Evolutionary conservation across 2,113 vertebrate genomes (phyloP), one percentile per base, ranked within the genome.

Genomic region (Eidolon helvum): DNA sequence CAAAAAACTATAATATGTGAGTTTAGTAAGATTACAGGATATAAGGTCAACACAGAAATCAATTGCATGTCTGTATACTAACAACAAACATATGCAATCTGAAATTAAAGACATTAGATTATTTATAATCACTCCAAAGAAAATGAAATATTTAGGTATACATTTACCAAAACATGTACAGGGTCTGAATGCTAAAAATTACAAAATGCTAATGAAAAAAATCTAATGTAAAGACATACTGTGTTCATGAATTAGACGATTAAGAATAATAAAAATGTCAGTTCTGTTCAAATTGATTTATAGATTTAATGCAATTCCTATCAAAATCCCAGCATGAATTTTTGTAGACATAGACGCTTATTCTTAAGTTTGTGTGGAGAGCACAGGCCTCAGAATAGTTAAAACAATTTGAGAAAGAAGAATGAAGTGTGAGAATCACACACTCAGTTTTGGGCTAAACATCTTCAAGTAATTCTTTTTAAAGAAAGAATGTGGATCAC

Each of bases 381-480:
- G 7, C 26, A 66, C 7, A 43, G 48, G 21, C 14, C 77, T 35
- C 89, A 83, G 57, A 82, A 82, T 21, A 84, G 22, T 57, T 53
- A 68, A 95, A 78, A 75, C 33, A 84, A 38, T 88, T 91, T 65
- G 7, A 93, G 48, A 66, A 90, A 84, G 43, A 90, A 91, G 65
- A 96, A 75, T 93, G 40, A 86, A 95, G 48, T 87, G 11, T 83
- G 55, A 93, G 43, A 80, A 40, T 78, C 57, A 86, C 40, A 88
- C 38, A 82, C 22, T 85, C 16, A 43, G 22, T 77, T 94, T 43
- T 40, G 45, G 53, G 53, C 50, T 96, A 50, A 78, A 79, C 74
- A 82, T 61, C 35, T 92, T 94, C 53, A 82, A 87, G n/a, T 79
- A 89, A 87, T 86, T 94, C 65, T 91, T 92, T 84, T 74, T 50